Conservation (phyloP, 2,888 invertebrate species). For the Tipula lateralis region DNA sequence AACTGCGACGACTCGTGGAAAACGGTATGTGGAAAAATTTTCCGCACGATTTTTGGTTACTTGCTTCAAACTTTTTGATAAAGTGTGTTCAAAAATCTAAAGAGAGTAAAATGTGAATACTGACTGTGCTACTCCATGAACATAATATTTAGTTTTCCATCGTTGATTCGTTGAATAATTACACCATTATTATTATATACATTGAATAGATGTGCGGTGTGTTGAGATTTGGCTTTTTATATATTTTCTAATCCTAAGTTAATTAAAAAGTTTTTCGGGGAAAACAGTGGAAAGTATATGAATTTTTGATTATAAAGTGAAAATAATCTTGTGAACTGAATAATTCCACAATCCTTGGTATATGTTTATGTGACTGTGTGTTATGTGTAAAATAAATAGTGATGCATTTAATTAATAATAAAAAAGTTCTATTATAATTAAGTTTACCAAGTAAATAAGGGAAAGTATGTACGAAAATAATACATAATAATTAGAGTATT, state of each 20-base stretch:
- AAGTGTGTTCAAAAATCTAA: neutral
- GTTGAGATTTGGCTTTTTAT: neutral
- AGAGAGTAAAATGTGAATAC: neutral
- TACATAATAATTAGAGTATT: neutral
- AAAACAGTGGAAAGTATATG: neutral
- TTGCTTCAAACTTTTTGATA: conserved; percentile 19
- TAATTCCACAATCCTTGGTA: neutral
- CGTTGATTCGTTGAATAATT: conserved; percentile 8
- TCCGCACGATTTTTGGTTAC: neutral
- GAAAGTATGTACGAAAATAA: neutral
- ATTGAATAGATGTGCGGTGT: neutral
- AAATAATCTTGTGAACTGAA: neutral
- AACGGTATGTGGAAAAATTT: neutral
- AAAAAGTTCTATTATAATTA: neutral
- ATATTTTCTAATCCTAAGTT: neutral
- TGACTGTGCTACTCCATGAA: no score
- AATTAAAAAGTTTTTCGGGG: neutral
- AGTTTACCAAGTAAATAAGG: neutral
- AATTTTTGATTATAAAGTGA: neutral
- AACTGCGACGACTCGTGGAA: conserved; percentile 11
- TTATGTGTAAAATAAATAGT: neutral
- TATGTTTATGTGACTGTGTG: neutral
- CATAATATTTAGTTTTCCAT: neutral
- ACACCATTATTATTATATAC: neutral
- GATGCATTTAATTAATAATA: neutral